Base-by-base conservation (phyloP, 1,140 invertebrate species). In the Hyphantria cunea region DNA sequence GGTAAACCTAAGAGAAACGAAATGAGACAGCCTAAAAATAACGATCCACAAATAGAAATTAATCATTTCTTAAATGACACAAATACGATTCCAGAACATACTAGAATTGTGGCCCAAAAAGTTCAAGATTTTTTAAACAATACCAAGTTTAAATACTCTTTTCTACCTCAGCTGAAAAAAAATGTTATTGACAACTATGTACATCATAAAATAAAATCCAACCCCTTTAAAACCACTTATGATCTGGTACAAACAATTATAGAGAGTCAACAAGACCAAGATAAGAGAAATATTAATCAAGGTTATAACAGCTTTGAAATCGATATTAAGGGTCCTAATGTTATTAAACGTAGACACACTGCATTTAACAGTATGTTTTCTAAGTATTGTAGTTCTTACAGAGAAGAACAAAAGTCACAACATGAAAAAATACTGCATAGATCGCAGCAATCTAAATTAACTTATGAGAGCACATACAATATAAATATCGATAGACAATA, bases 161-260 rank as follows among this genome's bases (percentile, higher is more conserved):
- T 1, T 44, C 37, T 48, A 50, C 37, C 34, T 15, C 55, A 48
- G 8, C 13, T 62, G 34, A 55, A 55, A 13, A 31, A 52, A 45
- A 56, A 65, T 14, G 17, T 69, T 25, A 72, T 32, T 15, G 37
- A 52, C 13, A 54, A 66, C 8, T 66, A 62, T n/a, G 62, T 39
- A 12, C 8, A 39, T 34, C 52, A 56, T 17, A 49, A 62, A 49
- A 17, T 41, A 14, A 63, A 49, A 25, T 8, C 45, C 51, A 51
- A 63, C 13, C n/a, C 42, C 8, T 58, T 25, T 13, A 77, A 73
- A 61, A 73, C 68, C 31, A 73, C 80, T 6, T 68, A 75, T 59
- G 80, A 83, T 48, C 64, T 85, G 17, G 31, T 85, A 17, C 64
- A 79, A 49, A 69, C 74, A 31, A 51, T 82, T 64, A 12, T 74